phyloP scores from a whole-genome alignment of 2,888 invertebrate species.

The Bibio marci region DNA sequence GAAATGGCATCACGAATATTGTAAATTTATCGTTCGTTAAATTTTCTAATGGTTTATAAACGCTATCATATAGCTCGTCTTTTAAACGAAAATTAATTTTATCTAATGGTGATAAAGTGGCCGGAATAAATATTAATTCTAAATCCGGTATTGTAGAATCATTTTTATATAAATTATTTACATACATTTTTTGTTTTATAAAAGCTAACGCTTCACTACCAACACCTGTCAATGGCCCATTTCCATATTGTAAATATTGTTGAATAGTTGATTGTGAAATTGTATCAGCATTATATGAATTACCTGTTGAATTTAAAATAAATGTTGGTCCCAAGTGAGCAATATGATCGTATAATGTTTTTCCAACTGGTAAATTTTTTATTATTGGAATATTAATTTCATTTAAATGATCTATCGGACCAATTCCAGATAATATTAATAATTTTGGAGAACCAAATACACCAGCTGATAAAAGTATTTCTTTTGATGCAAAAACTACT shows the following conservation, averaged over 20 bases:
- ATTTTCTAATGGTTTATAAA: slow-evolving; percentile 36
- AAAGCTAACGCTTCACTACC: slow-evolving; percentile 51
- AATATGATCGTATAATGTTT: slow-evolving; percentile 47
- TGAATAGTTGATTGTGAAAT: slow-evolving; percentile 2
- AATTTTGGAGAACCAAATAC: slow-evolving; percentile 65
- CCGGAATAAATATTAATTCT: slow-evolving; percentile 44
- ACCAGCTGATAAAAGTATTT: slow-evolving; percentile 64
- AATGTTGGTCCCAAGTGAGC: slow-evolving; percentile 27
- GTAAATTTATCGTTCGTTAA: slow-evolving; percentile 37
- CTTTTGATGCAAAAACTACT: slow-evolving; percentile 35
- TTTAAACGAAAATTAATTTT: slow-evolving; percentile 36
- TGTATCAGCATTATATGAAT: slow-evolving; percentile 12
- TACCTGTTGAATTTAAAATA: slow-evolving; percentile 20
- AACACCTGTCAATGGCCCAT: slow-evolving; percentile 33
- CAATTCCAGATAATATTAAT: slow-evolving; percentile 66
- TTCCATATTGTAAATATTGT: slow-evolving; percentile 16
- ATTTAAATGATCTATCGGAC: slow-evolving; percentile 41
- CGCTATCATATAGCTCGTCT: slow-evolving; percentile 36
- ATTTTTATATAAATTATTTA: slow-evolving; percentile 28
- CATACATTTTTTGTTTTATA: slow-evolving; percentile 35
- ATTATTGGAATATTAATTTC: slow-evolving; percentile 39
- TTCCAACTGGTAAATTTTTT: slow-evolving; percentile 47
- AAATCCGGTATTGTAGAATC: slow-evolving; percentile 46
- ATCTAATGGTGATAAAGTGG: slow-evolving; percentile 38
- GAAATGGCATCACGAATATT: slow-evolving; percentile 48